Evolutionary conservation across 2,888 invertebrate species (phyloP), one percentile per base, ranked within the genome.

Genomic region (Euspilapteryx auroguttella): DNA sequence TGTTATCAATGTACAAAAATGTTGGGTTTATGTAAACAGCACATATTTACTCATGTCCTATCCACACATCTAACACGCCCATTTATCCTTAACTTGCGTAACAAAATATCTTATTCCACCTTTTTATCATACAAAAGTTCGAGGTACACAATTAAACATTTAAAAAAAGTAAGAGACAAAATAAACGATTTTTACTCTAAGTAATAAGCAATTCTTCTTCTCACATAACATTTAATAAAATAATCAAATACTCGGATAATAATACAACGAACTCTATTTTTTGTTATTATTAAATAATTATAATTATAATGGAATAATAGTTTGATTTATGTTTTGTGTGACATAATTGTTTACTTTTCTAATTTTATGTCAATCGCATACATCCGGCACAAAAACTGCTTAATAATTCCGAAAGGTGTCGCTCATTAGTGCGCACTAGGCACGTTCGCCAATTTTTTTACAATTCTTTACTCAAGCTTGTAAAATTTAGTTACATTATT

Each of bases 161-260:
- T 17, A 17, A 17, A 17, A 17, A 17, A 17, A 17, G 8, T 5
- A 17, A n/a, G n/a, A n/a, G n/a, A 48, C 44, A 57, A 55, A 57
- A 53, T 55, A 56, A 44, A 49, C 45, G 47, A 42, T 65, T 64
- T 65, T 66, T 62, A 62, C 29, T 25, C 58, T 66, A 66, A 49
- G 64, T 64, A 69, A 68, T 65, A 49, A 51, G 34, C 39, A 22
- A n/a, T n/a, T n/a, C n/a, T n/a, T n/a, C n/a, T 23, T 48, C 59
- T 68, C 66, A 68, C 68, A 69, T 68, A 69, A 66, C 55, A 66
- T 64, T 21, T 23, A 64, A 62, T 66, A 68, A 64, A 61, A 58
- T 52, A 66, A 69, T 65, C 55, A 58, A 59, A 66, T 50, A 66
- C 61, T 62, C 63, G 54, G 56, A 58, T 63, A 66, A n/a, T n/a